Evolutionary conservation across 1,140 invertebrate genomes (phyloP), one percentile per base, ranked within the genome.

Genomic region (Musca vetustissima): DNA sequence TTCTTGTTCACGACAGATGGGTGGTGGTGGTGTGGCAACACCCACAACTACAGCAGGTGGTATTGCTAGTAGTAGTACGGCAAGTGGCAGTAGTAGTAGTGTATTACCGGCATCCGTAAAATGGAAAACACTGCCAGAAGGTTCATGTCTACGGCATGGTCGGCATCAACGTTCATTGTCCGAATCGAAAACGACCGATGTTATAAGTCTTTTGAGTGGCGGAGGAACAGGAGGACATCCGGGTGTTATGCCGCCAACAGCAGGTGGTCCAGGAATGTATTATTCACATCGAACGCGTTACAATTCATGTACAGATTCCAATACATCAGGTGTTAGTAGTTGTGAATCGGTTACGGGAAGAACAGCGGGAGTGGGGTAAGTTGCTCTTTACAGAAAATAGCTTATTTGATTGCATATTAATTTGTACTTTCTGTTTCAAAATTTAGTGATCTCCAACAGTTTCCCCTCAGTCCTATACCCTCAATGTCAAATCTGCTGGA

Each of bases 251-350:
- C 49, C n/a, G 11, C 19, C 6, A 1, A 21, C 48, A n/a, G n/a
- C n/a, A 57, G 25, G 66, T 4, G 7, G 28, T 19, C 68, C 14
- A 69, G 43, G 47, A 71, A 64, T 67, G 11, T 70, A 75, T 21
- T 66, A 72, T 66, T 73, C 75, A 49, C 76, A 81, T 66, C 77
- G 81, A 11, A 74, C 76, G 50, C 75, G 81, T 0, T 81, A 80
- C 61, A 83, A 83, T 69, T 83, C 81, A 0, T 80, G 89, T 69
- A 92, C 91, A 15, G 91, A 93, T 76, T 91, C 90, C 0, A 92
- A 90, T 69, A 91, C 89, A 1, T 92, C 90, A 72, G 91, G 91
- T 25, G 88, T 92, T 8, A 91, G 91, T 83, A 92, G 91, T 50
- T 91, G 88, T 75, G 91, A 93, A 79, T 92, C 91, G 0, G 87